Base-by-base conservation (phyloP, 1,140 invertebrate species). In the Halictus rubicundus region DNA sequence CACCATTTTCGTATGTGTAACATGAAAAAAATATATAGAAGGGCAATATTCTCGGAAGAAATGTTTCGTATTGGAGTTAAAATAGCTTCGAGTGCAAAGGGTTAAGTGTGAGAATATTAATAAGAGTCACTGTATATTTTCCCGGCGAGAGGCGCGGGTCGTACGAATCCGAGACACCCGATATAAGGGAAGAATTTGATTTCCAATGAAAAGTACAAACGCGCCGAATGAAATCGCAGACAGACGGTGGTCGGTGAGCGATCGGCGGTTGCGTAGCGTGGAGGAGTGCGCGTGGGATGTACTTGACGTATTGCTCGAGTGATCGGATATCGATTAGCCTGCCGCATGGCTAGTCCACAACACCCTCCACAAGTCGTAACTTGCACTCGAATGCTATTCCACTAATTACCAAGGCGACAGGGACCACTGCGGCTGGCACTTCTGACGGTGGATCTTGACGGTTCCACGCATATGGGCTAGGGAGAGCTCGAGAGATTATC, bases 251-350 rank as follows among this genome's bases (percentile, higher is more conserved):
- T 61, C 65, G 52, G 60, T 75, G 49, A 70, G 42, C 63, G 68
- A 68, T 70, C 37, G 49, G 49, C 39, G 63, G 37, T 60, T 49
- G 73, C 71, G 69, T 77, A 71, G 64, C 54, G 71, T 61, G 76
- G 83, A 83, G 65, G 80, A 87, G 72, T 81, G 79, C 82, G 84
- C 88, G 81, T 60, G 87, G 89, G 88, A 89, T 91, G 89, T 89
- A 90, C 88, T 91, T 91, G 89, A 91, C 89, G 90, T 90, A 91
- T 91, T 86, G 87, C 87, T 87, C 87, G 88, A 90, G 86, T 89
- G 89, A 89, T 89, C 87, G 86, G 82, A 88, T 88, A 90, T 89
- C 87, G 87, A 89, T 89, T 89, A 89, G 85, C 66, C 71, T 49
- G 70, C 65, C 83, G 65, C 69, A 78, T 79, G 75, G 80, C 71